Percentiles rank a stretch among this genome's conserved stretches.
These are phyloP conservation scores for Lichenostomus cassidix DNA, from an alignment of 2,113 vertebrate genomes.

Conservation along the genomic window DNA sequence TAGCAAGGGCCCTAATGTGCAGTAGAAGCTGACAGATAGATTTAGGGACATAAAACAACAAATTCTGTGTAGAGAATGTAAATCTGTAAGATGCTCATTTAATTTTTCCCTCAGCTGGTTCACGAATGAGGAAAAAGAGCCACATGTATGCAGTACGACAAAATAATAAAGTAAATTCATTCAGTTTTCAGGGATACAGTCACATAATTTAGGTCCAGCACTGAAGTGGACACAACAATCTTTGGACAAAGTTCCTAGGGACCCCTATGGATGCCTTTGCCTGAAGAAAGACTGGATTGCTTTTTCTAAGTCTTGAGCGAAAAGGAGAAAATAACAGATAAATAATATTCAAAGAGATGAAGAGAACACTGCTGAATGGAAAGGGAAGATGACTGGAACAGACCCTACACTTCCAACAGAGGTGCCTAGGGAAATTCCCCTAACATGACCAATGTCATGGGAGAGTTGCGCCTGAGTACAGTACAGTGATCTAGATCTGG, in stretches of 20 bases:
- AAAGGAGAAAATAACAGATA: not conserved
- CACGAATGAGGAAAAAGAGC: not conserved
- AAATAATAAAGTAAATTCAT: not conserved
- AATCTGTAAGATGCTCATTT: not conserved
- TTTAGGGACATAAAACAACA: constrained; percentile 12
- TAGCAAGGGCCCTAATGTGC: not conserved
- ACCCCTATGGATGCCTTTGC: not conserved
- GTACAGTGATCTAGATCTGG: not conserved
- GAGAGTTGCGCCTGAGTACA: not conserved
- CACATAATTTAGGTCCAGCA: not conserved
- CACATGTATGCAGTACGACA: not conserved
- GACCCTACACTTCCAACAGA: not conserved
- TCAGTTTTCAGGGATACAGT: not conserved
- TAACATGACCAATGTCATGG: not conserved
- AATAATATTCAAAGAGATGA: not conserved
- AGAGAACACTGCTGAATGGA: not conserved
- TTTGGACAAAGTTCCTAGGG: not conserved
- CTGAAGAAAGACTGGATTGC: not conserved
- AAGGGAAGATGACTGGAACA: not conserved
- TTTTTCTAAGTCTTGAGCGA: not conserved
- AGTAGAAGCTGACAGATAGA: constrained; percentile 44
- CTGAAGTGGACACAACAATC: not conserved
- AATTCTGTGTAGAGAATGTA: not conserved
- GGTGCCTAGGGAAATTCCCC: not conserved
- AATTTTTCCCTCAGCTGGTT: constrained; percentile 27